phyloP scores from a whole-genome alignment of 2,888 invertebrate genomes.

The Volucella zonaria region DNA sequence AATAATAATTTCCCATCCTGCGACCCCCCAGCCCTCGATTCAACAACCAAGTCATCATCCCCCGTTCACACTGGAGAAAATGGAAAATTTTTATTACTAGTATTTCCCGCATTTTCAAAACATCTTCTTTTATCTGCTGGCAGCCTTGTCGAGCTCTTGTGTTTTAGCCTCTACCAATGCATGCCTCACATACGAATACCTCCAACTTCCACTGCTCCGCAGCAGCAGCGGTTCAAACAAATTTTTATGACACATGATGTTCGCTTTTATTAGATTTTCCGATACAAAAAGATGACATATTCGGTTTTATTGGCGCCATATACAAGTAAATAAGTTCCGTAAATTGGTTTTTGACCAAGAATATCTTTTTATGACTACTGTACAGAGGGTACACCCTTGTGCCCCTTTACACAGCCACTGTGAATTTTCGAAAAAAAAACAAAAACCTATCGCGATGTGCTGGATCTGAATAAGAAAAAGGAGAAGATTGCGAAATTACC shows the following conservation, averaged over 20 bases:
- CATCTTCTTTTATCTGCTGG: constrained; percentile 71
- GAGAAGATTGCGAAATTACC: constrained; percentile 56
- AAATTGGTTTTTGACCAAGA: constrained; percentile 73
- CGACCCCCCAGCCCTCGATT: not conserved
- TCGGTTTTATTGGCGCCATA: constrained; percentile 67
- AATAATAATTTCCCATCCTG: constrained; percentile 68
- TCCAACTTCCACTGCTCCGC: not conserved
- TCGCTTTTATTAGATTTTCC: constrained; percentile 71
- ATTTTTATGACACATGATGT: constrained; percentile 71
- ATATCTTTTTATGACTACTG: constrained; percentile 55
- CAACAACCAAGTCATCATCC: not conserved
- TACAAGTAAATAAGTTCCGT: constrained; percentile 71
- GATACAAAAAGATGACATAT: constrained; percentile 72
- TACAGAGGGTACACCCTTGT: not conserved
- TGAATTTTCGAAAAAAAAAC: constrained; percentile 4
- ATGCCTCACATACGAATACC: not conserved
- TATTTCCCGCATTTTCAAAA: constrained; percentile 71
- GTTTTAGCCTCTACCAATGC: constrained; percentile 40
- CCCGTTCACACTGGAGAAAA: constrained; percentile 51
- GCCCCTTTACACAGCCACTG: constrained; percentile 16
- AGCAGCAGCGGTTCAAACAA: constrained; percentile 38
- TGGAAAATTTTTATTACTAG: constrained; percentile 74
- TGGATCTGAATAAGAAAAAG: not conserved
- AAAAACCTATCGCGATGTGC: not conserved
- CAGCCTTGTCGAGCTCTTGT: constrained; percentile 44